phyloP scores from a whole-genome alignment of 1,140 invertebrate genomes.

The Diachasma alloeum region DNA sequence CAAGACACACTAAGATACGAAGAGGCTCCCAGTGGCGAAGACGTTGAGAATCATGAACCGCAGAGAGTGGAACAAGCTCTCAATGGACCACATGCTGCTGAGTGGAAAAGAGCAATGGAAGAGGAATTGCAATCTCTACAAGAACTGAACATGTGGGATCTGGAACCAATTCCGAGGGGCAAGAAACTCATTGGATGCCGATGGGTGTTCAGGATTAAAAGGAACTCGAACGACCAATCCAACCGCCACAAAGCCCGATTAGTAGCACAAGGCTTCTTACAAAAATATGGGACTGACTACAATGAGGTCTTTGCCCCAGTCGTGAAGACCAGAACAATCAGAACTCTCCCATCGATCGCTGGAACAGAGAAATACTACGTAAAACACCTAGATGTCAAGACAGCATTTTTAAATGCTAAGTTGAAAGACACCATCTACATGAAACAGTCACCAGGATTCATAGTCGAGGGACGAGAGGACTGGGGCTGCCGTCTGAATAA shows the following conservation, averaged over 20 bases:
- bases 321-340: neutral
- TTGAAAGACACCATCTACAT: neutral
- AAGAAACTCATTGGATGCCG: neutral
- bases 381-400: neutral
- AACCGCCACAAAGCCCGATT: neutral
- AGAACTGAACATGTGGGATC: neutral
- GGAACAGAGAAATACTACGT: neutral
- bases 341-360: neutral
- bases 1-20: neutral
- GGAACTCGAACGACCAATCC: neutral
- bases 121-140: neutral
- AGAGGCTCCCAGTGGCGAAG: neutral
- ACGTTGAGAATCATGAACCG: neutral
- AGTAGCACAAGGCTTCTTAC: neutral
- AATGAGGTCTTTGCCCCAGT: neutral
- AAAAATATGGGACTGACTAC: neutral
- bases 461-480: constrained; percentile 9
- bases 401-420: neutral
- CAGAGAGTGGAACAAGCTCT: neutral
- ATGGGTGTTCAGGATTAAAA: neutral
- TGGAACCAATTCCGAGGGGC: neutral
- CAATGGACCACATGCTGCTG: neutral
- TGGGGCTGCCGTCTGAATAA: constrained; percentile 35
- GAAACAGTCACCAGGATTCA: constrained; percentile 1
- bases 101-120: neutral